Percentiles rank a stretch among this genome's conserved stretches.
Evolutionary conservation across 2,113 vertebrate genomes (phyloP).

Genomic region (Onychostruthus taczanowskii): DNA sequence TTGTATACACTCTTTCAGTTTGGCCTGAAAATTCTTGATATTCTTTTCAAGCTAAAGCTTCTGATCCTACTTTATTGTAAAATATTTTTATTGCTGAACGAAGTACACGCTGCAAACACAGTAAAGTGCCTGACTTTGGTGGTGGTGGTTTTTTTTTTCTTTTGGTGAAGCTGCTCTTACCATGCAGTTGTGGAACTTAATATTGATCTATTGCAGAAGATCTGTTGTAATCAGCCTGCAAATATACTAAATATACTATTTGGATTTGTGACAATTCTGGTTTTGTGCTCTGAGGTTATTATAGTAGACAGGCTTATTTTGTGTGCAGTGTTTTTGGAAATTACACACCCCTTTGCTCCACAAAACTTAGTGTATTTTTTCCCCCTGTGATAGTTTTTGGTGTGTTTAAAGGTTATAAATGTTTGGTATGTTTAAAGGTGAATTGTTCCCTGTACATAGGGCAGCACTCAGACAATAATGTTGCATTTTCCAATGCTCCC

Average conservation of each 20-base stretch:
- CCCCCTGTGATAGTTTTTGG: neutral
- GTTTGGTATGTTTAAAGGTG: neutral
- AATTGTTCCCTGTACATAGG: neutral
- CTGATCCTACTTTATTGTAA: neutral
- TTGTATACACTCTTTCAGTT: neutral
- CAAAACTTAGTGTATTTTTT: neutral
- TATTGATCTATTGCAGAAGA: neutral
- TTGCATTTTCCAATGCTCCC: neutral
- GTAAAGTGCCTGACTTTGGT: neutral
- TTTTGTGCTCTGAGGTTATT: neutral
- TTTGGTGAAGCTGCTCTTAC: neutral
- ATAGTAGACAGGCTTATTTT: neutral
- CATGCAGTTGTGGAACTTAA: neutral
- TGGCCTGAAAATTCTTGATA: neutral
- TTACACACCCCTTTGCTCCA: neutral
- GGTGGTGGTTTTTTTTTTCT: neutral
- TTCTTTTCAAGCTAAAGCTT: neutral
- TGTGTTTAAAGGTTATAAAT: neutral
- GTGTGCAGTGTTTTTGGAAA: neutral
- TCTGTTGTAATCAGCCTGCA: neutral
- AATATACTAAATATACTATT: neutral
- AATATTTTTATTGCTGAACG: neutral
- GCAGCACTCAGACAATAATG: neutral
- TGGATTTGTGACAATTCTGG: neutral
- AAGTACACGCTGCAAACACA: fast-evolving